These are phyloP conservation scores for Himalopsyche phryganea DNA, from an alignment of 1,140 invertebrate species.

Conservation along the genomic window DNA sequence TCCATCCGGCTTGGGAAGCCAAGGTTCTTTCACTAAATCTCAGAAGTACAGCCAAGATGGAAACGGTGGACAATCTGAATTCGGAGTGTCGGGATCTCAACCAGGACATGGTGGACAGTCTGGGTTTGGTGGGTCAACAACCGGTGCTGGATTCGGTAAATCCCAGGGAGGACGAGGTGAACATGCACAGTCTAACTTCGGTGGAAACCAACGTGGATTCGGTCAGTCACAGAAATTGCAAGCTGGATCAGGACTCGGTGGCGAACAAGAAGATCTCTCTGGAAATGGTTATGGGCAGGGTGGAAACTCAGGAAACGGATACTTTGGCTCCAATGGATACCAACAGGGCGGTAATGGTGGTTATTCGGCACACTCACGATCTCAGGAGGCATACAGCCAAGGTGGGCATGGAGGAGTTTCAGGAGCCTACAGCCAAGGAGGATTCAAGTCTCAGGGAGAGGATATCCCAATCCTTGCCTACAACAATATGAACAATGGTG, in stretches of 20 bases:
- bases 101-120: neutral
- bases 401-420: slow-evolving; percentile 1
- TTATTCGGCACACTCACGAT: neutral
- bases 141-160: slow-evolving; percentile 6
- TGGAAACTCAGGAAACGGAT: too few relatives aligned
- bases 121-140: too few relatives aligned
- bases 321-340: too few relatives aligned
- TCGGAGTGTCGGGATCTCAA: neutral
- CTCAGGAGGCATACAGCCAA: neutral
- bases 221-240: too few relatives aligned
- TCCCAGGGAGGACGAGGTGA: too few relatives aligned
- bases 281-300: too few relatives aligned
- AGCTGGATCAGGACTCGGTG: slow-evolving; percentile 1
- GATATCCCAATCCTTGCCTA: slow-evolving; percentile 34
- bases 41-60: neutral
- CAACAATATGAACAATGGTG: slow-evolving; percentile 39
- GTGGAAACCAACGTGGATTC: too few relatives aligned
- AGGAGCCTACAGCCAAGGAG: slow-evolving; percentile 2
- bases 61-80: too few relatives aligned
- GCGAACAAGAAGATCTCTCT: neutral
- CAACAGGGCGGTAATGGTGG: too few relatives aligned
- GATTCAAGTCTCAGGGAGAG: slow-evolving; percentile 25
- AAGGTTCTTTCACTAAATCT: neutral
- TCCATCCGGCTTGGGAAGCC: neutral
- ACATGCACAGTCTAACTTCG: too few relatives aligned